Base-by-base conservation (phyloP, 2,797 vertebrate genomes). In the Gorsachius magnificus region DNA sequence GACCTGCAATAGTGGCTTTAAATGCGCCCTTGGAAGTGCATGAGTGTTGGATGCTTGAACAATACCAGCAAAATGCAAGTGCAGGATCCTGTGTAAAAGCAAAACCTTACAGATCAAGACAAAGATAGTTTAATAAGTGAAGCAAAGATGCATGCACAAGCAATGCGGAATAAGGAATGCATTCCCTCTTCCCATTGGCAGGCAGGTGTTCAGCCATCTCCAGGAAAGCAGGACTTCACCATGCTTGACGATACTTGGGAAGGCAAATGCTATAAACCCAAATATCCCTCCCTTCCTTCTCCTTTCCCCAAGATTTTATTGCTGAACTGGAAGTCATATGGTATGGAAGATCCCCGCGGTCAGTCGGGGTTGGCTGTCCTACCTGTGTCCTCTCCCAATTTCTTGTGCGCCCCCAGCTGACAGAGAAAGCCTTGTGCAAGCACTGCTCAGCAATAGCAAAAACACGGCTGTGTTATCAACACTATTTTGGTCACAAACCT, bases 21-120 rank as follows among this genome's bases (percentile, higher is more conserved):
- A 89, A 46, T 21, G 7, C 6, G 0, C 26, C 28, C 36, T 76
- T 65, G 64, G 22, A 54, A 15, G 5, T 41, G 10, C 0, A 0
- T 19, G 48, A 74, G 10, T 41, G 31, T 58, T 35, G n/a, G 76
- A 48, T 74, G 56, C 14, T 83, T 54, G 51, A 78, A n/a, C 13
- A 46, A 28, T 5, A 36, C 1, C 60, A 70, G 19, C 10, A 65
- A 56, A 88, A 50, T 41, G 16, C 28, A 65, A 90, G 21, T 16
- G 20, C 15, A 50, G 33, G 54, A 69, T 46, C 4, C 24, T 29
- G 19, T 10, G 50, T 12, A 46, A 66, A 80, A 26, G 36, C 25
- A 84, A 79, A 84, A 29, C 15, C 25, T 45, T 4, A 6, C 7
- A 72, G 17, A 18, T 18, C 3, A 24, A 72, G 31, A 26, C 12